phyloP scores from a whole-genome alignment of 2,888 invertebrate genomes.

The Galerucella pusilla region DNA sequence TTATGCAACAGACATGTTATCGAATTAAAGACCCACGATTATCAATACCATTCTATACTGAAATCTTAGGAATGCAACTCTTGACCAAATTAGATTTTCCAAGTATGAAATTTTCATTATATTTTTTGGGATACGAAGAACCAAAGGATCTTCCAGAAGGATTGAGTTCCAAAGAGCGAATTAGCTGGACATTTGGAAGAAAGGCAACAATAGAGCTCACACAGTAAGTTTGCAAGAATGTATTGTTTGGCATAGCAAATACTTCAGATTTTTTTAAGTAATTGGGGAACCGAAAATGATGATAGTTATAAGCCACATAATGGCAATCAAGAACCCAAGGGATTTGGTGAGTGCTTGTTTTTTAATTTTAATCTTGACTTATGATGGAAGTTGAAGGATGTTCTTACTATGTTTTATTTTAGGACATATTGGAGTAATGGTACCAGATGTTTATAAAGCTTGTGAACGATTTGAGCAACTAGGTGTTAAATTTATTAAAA shows the following conservation, averaged over 20 bases:
- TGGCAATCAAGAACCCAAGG: constrained; percentile 90
- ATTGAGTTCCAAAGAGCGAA: constrained; percentile 70
- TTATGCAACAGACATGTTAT: constrained; percentile 98
- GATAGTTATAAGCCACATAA: constrained; percentile 84
- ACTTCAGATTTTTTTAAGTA: constrained; percentile 71
- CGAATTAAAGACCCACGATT: constrained; percentile 91
- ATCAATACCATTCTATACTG: constrained; percentile 90
- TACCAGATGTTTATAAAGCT: constrained; percentile 88
- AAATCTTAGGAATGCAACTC: constrained; percentile 90
- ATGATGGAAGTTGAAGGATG: background rate
- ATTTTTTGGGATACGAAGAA: constrained; percentile 92
- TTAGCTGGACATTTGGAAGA: constrained; percentile 82
- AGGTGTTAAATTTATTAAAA: constrained; percentile 90
- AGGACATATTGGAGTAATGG: constrained; percentile 92
- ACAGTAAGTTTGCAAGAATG: constrained; percentile 74
- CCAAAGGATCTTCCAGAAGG: constrained; percentile 76
- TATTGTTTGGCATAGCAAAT: background rate
- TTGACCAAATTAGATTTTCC: constrained; percentile 90
- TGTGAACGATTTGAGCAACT: constrained; percentile 86
- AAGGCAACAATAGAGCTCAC: constrained; percentile 92
- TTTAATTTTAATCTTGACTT: background rate
- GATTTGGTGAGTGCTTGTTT: constrained; percentile 75
- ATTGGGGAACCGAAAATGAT: constrained; percentile 94
- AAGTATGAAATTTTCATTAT: constrained; percentile 88
- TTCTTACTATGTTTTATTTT: constrained; percentile 38